Percentiles rank a stretch among this genome's conserved stretches.
Conservation (phyloP, 2,888 invertebrate species). For the Lissonota sp. region DNA sequence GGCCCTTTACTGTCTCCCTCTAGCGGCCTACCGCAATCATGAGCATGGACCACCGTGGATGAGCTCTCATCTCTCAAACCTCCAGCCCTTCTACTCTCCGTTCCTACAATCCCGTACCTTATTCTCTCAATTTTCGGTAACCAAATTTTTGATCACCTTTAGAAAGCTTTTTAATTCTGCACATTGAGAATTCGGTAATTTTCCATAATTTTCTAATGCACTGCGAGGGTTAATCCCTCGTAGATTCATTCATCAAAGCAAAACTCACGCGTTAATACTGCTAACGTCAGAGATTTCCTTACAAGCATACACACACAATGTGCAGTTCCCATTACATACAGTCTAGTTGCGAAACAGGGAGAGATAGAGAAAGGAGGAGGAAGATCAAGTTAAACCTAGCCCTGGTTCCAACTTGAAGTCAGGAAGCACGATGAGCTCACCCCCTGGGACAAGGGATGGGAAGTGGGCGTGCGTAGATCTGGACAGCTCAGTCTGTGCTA, state of each 20-base stretch:
- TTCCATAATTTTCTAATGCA: background rate
- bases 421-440: constrained; percentile 42
- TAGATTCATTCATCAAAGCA: constrained; percentile 20
- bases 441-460: background rate
- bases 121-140: constrained; percentile 4
- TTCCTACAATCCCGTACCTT: background rate
- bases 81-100: background rate
- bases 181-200: too few relatives aligned
- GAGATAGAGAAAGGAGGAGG: constrained; percentile 24
- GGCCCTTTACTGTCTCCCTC: constrained; percentile 1
- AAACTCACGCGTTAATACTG: constrained; percentile 3
- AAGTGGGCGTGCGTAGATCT: constrained; percentile 58
- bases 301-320: background rate
- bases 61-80: background rate
- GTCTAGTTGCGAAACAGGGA: constrained; percentile 22
- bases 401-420: constrained; percentile 49
- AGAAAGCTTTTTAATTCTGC: too few relatives aligned
- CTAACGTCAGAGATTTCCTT: constrained; percentile 12
- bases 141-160: background rate
- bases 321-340: background rate
- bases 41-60: constrained; percentile 44
- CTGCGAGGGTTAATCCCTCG: background rate
- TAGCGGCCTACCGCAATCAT: constrained; percentile 62
- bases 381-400: constrained; percentile 57
- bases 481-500: constrained; percentile 57